A percentile compares a stretch with the other conserved stretches of the same genome.
phyloP scores from a whole-genome alignment of 2,797 vertebrate genomes.

The Sebastes melanostomus region DNA sequence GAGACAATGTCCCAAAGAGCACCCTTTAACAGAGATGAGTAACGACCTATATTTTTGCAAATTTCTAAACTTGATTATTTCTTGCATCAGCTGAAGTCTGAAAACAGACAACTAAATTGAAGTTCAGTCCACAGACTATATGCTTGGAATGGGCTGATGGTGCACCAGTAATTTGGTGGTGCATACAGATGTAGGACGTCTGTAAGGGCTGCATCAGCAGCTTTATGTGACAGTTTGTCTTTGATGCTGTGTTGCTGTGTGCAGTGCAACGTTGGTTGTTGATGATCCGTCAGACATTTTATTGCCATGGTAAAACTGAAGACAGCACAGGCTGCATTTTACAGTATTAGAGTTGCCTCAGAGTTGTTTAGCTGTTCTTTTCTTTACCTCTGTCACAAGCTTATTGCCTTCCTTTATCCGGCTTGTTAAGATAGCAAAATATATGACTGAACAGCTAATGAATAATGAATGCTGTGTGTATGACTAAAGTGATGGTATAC shows the following conservation, averaged over 20 bases:
- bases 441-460: slow-evolving; percentile 8
- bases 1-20: neutral
- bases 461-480: slow-evolving; percentile 19
- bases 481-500: neutral
- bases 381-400: neutral
- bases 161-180: slow-evolving; percentile 12
- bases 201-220: slow-evolving; percentile 18
- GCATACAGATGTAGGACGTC: slow-evolving; percentile 13
- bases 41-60: fast-evolving
- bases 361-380: slow-evolving; percentile 4
- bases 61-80: neutral
- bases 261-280: slow-evolving; percentile 37
- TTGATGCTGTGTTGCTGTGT: slow-evolving; percentile 29
- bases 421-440: slow-evolving; percentile 17
- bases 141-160: neutral
- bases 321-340: slow-evolving; percentile 56
- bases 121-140: neutral
- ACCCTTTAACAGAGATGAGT: neutral
- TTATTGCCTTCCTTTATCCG: neutral
- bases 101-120: neutral
- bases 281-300: slow-evolving; percentile 61
- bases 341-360: slow-evolving; percentile 28
- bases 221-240: slow-evolving; percentile 62
- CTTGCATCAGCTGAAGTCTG: neutral
- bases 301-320: slow-evolving; percentile 62